These are phyloP conservation scores for Brachyrhaphis roseni DNA, from an alignment of 2,797 vertebrate species.

Conservation along the genomic window DNA sequence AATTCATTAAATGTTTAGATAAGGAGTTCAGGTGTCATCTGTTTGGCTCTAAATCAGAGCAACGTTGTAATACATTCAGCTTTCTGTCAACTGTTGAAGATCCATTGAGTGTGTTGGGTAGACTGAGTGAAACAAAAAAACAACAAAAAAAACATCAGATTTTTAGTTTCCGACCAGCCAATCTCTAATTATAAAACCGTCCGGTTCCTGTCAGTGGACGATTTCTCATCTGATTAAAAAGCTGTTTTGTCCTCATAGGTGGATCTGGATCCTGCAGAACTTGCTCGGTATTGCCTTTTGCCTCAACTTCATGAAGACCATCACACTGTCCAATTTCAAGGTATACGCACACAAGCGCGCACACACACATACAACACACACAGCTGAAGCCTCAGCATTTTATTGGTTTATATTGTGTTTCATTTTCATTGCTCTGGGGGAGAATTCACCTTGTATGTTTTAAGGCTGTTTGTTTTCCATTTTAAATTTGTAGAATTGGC, in stretches of 20 bases:
- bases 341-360: slow-evolving; percentile 65
- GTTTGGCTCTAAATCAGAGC: neutral
- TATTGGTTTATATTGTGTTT: neutral
- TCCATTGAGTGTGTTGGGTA: neutral
- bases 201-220: neutral
- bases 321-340: slow-evolving; percentile 96
- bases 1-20: neutral
- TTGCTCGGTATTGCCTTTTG: slow-evolving; percentile 93
- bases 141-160: neutral
- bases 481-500: neutral
- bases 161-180: neutral
- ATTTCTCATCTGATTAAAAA: slow-evolving; percentile 1
- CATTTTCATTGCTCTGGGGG: neutral
- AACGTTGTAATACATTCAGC: neutral
- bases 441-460: neutral
- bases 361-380: too few relatives aligned
- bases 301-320: slow-evolving; percentile 93
- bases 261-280: slow-evolving; percentile 97
- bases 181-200: neutral
- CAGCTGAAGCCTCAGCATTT: too few relatives aligned
- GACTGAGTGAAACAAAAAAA: neutral
- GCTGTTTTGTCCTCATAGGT: slow-evolving; percentile 77
- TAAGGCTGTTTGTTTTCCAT: neutral
- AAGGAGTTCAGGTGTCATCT: neutral
- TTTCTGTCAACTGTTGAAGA: neutral